Percentiles rank a stretch among this genome's conserved stretches.
Evolutionary conservation across 2,888 invertebrate genomes (phyloP).

Genomic region (Leptinotarsa haldemani): DNA sequence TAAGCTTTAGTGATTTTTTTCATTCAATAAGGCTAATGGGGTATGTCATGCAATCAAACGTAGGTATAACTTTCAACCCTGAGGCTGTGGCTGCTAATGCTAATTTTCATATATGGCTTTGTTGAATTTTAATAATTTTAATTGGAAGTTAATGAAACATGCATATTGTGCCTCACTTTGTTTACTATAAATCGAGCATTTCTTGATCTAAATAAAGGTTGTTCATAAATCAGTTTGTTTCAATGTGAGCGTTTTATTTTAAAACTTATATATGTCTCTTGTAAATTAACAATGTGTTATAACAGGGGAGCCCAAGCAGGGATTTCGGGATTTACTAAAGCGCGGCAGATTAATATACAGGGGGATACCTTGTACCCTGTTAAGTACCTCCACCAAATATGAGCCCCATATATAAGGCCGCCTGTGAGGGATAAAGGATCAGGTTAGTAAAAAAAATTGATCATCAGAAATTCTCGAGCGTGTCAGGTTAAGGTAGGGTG

Average conservation of each 20-base stretch:
- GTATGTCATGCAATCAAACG: conserved; percentile 14
- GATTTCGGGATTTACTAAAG: too few relatives aligned
- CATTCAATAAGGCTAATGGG: neutral
- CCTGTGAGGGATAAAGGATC: too few relatives aligned
- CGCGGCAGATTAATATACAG: too few relatives aligned
- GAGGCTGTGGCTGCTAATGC: conserved; percentile 33
- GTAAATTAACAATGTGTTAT: too few relatives aligned
- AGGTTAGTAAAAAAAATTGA: too few relatives aligned
- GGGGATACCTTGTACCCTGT: too few relatives aligned
- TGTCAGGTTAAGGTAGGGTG: too few relatives aligned
- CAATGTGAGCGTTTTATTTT: neutral
- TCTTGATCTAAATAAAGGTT: conserved; percentile 59
- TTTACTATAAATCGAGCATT: conserved; percentile 60
- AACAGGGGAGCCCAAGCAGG: too few relatives aligned
- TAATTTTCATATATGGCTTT: conserved; percentile 37
- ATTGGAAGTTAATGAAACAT: conserved; percentile 54
- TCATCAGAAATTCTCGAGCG: too few relatives aligned
- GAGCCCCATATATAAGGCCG: too few relatives aligned
- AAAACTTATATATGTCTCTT: too few relatives aligned
- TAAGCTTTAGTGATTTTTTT: neutral
- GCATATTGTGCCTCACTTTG: conserved; percentile 61
- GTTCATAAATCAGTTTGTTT: conserved; percentile 47
- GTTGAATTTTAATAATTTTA: conserved; percentile 40
- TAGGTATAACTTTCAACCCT: conserved; percentile 50
- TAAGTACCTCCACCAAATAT: too few relatives aligned